Evolutionary conservation across 2,797 vertebrate species (phyloP), one percentile per base, ranked within the genome.

Genomic region (Apodemus agrarius): DNA sequence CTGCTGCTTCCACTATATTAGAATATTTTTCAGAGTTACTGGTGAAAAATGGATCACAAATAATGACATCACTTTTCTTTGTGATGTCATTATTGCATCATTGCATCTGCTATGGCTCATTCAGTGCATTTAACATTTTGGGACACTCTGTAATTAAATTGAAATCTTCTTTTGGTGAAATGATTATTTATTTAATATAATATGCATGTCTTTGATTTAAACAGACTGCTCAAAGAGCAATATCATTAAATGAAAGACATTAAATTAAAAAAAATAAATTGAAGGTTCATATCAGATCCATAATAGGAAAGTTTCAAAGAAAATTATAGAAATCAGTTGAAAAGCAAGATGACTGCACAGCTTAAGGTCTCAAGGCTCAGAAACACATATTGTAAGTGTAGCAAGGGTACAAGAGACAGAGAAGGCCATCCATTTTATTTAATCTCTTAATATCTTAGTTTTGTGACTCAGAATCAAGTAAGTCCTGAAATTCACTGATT

Each of bases 41-140:
- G 65, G 40, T 83, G 87, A 22, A 74, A 85, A 90, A 69, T 12
- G 11, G 34, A 69, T 57, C 74, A 74, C 46, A 86, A 89, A 89
- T 69, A 95, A 98, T 96, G 89, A 97, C 95, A 93, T 97, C 95
- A 97, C 90, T 91, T 94, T 83, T 91, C 90, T 87, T 80, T 59
- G 13, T 92, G 46, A 49, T 7, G 46, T 49, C 46, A 49, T 49
- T 49, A 49, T 9, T 49, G 46, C 46, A 49, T 49, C 8, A 7
- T 49, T 86, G 52, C 54, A 22, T 43, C 80, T 78, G 34, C 26
- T 87, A 29, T 85, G 13, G 11, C 61, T 94, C 34, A 22, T 10
- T 83, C 59, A 91, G 94, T 89, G 83, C 19, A 75, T 74, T 85
- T 75, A 95, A 96, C 92, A 93, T 96, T 95, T 96, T 94, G 96